Base-by-base conservation (phyloP, 2,797 vertebrate species). In the Ibycter americanus region DNA sequence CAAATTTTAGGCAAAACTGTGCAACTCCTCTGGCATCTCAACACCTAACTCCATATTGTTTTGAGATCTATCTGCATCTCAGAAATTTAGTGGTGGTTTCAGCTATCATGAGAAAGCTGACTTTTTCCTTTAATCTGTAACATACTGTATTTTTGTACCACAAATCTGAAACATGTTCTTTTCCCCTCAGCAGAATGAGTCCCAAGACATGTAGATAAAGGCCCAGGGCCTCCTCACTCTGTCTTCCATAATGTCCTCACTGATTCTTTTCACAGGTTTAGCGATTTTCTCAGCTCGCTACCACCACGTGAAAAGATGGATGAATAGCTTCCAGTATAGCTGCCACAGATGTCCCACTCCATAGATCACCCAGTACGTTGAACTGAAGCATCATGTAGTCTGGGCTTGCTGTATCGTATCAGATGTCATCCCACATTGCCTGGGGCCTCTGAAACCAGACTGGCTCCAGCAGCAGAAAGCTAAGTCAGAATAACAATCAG, bases 301-400 rank as follows among this genome's bases (percentile, higher is more conserved):
- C 36, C 62, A 61, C 46, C 58, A 12, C 1, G 9, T 47, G 71
- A 29, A 20, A 89, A 92, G 90, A 89, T 55, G 54, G 89, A 96
- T 93, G 74, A 86, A 11, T 49, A 95, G 61, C 65, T 95, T 26
- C 83, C 91, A 91, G 93, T 13, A 78, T 32, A 67, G 63, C 83
- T 72, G 71, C 54, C 91, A 38, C 11, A 13, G 22, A 44, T 25
- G 47, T 83, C 54, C 83, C 83, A 52, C 34, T 47, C 56, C 89
- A 68, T 0, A 65, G 76, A 80, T 63, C 79, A 59, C 6, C 29
- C 77, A 31, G 63, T 15, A 78, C 65, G 59, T 3, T 83, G 26
- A 80, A 59, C 77, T 70, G 52, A 25, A 74, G 78, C 42, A 1
- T 6, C 32, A 10, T 3, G 63, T 38, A 87, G 47, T 8, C 66